Conservation (phyloP, 2,888 invertebrate species). For the Anthoptus insignis region DNA sequence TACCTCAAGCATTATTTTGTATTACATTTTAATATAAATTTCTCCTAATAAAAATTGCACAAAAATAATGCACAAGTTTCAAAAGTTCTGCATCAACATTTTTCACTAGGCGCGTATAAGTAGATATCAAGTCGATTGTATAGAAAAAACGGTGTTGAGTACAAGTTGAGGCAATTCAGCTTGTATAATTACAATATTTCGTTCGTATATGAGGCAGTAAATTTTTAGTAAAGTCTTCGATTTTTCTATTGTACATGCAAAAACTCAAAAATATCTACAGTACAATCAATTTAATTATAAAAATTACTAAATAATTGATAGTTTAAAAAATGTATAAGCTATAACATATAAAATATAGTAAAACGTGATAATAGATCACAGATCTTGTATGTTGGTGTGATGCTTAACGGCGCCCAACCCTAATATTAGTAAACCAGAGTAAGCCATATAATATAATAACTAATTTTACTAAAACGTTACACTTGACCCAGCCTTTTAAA, state of each 20-base stretch:
- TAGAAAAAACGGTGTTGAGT: constrained; percentile 3
- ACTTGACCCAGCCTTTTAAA: constrained; percentile 76
- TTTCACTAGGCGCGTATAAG: constrained; percentile 33
- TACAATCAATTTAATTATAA: not conserved
- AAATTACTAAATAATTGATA: not conserved
- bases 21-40: constrained; percentile 41
- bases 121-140: constrained; percentile 10
- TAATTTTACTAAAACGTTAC: constrained; percentile 58
- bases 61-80: constrained; percentile 57
- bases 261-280: constrained; percentile 19
- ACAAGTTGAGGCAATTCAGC: no score
- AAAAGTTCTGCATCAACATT: constrained; percentile 11
- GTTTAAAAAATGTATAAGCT: constrained; percentile 23
- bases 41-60: constrained; percentile 59
- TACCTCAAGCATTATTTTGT: no score
- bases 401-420: constrained; percentile 41
- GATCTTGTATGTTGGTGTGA: constrained; percentile 45
- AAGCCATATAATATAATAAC: constrained; percentile 42
- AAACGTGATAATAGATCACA: constrained; percentile 54
- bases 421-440: constrained; percentile 45
- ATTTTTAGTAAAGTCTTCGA: no score
- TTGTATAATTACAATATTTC: no score
- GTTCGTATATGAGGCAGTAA: not conserved
- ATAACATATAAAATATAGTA: constrained; percentile 18
- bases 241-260: constrained; percentile 42